Evolutionary conservation across 2,113 vertebrate species (phyloP), one percentile per base, ranked within the genome.

Genomic region (Pontoporia blainvillei): DNA sequence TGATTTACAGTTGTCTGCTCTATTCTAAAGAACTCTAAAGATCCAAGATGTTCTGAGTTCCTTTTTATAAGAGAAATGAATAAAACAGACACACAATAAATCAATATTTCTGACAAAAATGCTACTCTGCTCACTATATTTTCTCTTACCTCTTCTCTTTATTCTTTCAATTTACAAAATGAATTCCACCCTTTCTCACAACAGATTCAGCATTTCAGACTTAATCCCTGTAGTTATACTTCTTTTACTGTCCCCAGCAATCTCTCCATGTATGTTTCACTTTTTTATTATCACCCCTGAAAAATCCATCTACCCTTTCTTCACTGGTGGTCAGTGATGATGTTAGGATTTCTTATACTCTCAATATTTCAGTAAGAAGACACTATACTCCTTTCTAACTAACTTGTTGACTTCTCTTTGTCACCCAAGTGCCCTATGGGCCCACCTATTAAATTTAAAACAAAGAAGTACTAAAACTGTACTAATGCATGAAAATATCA

Each of bases 51-150:
- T 93, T 79, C 67, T 84, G 39, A 72, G 66, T 72, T 81, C 23
- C 34, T 94, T 86, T 88, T 84, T 12, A 76, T 9, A 39, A 84
- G 52, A 87, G 29, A 87, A 91, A 93, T 71, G 14, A 81, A 89
- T 81, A 66, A 73, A 88, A 86, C 7, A 76, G 21, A 36, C 3
- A 72, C 20, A 69, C 4, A 54, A 29, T 76, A 59, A 89, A 72
- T 92, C 44, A 94, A n/a, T 29, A 61, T 62, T 90, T 72, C 44
- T 94, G n/a, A 94, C n/a, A 64, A 90, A 76, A 86, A 12, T 67
- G 12, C 10, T 90, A 21, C 73, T 72, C 39, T 72, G 66, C 71
- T 89, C 79, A 64, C 13, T 91, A 8, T 76, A 88, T 82, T 78
- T 78, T 89, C 52, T 6, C 66, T 79, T 31, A 69, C 4, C n/a